Conservation (phyloP, 2,888 invertebrate species). For the Oligia fasciuncula region DNA sequence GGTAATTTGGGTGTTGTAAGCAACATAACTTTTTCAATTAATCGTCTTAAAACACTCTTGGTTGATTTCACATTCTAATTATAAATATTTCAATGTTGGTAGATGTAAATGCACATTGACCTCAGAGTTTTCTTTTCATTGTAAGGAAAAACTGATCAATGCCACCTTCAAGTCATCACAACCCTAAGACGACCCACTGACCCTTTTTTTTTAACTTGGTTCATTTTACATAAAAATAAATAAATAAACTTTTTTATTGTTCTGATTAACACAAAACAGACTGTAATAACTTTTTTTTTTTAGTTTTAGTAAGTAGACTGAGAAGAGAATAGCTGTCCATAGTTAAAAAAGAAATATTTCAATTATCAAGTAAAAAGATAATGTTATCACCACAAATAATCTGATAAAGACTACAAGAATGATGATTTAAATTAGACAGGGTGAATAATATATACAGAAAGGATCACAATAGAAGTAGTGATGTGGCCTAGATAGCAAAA, state of each 20-base stretch:
- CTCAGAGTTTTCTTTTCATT: background rate
- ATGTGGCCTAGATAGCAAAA: conserved; percentile 48
- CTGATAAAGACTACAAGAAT: background rate
- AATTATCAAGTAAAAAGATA: background rate
- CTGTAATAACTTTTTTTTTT: background rate
- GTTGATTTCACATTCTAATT: background rate
- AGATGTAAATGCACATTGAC: background rate
- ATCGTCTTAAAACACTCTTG: background rate
- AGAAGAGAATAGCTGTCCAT: background rate
- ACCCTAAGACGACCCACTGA: no score
- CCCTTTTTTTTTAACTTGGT: background rate
- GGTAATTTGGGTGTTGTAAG: background rate
- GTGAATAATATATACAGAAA: background rate
- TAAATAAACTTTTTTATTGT: background rate
- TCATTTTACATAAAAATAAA: background rate
- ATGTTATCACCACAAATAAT: background rate
- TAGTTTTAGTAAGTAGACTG: background rate
- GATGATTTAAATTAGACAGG: background rate
- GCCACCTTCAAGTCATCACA: no score
- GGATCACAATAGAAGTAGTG: conserved; percentile 4
- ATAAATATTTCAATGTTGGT: background rate
- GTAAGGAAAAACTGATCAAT: background rate
- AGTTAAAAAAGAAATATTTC: background rate
- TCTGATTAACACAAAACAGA: background rate
- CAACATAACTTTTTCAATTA: background rate